These are phyloP conservation scores for Ptychadena robeensis DNA, from an alignment of 2,797 vertebrate species.

Conservation along the genomic window DNA sequence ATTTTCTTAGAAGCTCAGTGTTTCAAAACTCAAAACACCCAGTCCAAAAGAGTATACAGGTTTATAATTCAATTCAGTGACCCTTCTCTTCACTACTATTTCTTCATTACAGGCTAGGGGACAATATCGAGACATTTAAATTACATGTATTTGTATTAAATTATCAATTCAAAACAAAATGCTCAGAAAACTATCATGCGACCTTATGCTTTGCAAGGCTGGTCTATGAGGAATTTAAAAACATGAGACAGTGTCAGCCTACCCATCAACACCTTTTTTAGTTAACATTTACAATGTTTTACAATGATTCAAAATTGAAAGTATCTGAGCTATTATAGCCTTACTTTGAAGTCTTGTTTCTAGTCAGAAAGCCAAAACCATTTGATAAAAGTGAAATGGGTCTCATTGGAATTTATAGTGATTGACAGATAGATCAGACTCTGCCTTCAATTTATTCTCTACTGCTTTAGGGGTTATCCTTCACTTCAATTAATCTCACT, in stretches of 20 bases:
- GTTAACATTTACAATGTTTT: not conserved
- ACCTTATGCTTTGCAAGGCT: not conserved
- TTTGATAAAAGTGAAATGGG: not conserved
- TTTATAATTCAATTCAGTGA: no score
- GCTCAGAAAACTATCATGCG: not conserved
- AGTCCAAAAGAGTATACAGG: no score
- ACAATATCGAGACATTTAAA: no score
- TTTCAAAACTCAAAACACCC: no score
- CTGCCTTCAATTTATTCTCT: not conserved
- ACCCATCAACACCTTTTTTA: not conserved
- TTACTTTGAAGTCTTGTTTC: not conserved
- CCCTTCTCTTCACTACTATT: no score
- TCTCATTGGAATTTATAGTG: not conserved
- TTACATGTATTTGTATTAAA: not conserved
- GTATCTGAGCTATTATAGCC: not conserved
- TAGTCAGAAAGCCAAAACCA: not conserved
- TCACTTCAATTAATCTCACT: slow-evolving; percentile 19
- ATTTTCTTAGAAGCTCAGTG: no score
- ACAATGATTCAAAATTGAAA: not conserved
- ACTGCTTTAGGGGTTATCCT: slow-evolving; percentile 13
- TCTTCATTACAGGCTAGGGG: no score
- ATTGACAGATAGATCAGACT: not conserved
- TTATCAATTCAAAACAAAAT: not conserved
- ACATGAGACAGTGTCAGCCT: not conserved
- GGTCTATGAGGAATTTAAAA: no score